A percentile compares a stretch with the other conserved stretches of the same genome.
phyloP scores from a whole-genome alignment of 1,140 invertebrate genomes.

The Zelostemma sp. region DNA sequence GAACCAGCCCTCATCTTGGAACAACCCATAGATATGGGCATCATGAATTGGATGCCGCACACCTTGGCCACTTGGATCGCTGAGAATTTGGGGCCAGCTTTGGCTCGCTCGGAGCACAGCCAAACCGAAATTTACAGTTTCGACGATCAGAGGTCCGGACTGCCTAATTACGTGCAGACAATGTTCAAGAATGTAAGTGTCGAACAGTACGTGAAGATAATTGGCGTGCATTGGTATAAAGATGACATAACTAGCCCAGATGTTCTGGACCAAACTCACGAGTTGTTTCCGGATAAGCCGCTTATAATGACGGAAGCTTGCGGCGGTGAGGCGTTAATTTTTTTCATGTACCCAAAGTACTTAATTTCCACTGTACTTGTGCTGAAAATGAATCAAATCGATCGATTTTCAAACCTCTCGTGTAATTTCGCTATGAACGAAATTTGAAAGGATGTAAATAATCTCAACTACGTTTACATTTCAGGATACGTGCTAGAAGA shows the following conservation, averaged over 20 bases:
- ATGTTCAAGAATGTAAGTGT: not conserved
- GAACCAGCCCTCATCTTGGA: slow-evolving; percentile 68
- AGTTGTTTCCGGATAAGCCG: not conserved
- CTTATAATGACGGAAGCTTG: not conserved
- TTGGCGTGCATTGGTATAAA: slow-evolving; percentile 30
- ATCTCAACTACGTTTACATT: no score
- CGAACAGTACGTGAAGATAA: slow-evolving; percentile 14
- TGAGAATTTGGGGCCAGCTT: slow-evolving; percentile 22
- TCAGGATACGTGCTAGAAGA: no score
- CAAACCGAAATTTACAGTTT: slow-evolving; percentile 15
- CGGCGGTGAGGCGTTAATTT: not conserved
- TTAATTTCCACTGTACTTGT: no score
- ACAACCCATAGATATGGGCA: not conserved
- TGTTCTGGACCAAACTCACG: not conserved
- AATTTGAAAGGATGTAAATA: no score
- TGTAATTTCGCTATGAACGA: no score
- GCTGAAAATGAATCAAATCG: no score
- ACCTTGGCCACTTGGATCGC: slow-evolving; percentile 16
- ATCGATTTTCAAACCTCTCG: not conserved
- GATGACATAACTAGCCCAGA: slow-evolving; percentile 11
- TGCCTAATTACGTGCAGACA: slow-evolving; percentile 8
- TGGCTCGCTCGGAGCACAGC: slow-evolving; percentile 17
- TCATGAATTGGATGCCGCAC: slow-evolving; percentile 21
- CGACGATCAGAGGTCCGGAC: slow-evolving; percentile 20
- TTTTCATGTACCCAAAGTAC: not conserved